These are phyloP conservation scores for Eupsittula cactorum DNA, from an alignment of 2,113 vertebrate genomes.

Conservation along the genomic window DNA sequence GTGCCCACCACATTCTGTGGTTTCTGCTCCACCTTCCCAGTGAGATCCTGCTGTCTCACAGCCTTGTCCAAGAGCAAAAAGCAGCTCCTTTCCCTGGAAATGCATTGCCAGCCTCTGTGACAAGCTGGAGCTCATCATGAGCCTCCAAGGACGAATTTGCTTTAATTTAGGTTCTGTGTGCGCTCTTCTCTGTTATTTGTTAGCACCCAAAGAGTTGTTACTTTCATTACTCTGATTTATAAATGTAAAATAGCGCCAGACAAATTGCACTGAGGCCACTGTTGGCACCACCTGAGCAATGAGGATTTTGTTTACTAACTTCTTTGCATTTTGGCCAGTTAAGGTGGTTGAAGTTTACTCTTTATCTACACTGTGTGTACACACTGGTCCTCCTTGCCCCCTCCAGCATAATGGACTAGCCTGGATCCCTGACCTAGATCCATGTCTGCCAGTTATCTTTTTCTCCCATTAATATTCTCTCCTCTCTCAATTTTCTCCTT, in stretches of 20 bases:
- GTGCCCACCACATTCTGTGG: background rate
- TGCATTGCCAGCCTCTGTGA: background rate
- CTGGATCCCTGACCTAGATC: background rate
- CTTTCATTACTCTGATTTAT: background rate
- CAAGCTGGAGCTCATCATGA: background rate
- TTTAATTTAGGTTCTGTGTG: background rate
- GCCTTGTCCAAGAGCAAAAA: background rate
- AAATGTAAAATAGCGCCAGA: background rate
- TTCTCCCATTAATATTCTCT: background rate
- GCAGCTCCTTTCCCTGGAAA: background rate
- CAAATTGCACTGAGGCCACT: background rate
- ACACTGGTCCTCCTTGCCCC: background rate
- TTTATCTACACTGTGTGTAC: fast-evolving
- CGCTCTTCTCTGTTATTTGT: background rate
- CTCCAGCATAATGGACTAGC: fast-evolving
- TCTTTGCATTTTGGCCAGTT: background rate
- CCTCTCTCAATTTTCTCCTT: background rate
- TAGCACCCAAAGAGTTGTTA: background rate
- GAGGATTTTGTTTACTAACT: background rate
- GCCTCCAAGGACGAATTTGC: background rate
- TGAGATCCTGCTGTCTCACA: background rate
- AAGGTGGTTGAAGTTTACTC: background rate
- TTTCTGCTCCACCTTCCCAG: background rate
- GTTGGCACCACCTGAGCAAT: background rate
- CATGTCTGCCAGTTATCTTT: background rate